Conservation (phyloP, 2,113 vertebrate genomes). For the Apus apus region DNA sequence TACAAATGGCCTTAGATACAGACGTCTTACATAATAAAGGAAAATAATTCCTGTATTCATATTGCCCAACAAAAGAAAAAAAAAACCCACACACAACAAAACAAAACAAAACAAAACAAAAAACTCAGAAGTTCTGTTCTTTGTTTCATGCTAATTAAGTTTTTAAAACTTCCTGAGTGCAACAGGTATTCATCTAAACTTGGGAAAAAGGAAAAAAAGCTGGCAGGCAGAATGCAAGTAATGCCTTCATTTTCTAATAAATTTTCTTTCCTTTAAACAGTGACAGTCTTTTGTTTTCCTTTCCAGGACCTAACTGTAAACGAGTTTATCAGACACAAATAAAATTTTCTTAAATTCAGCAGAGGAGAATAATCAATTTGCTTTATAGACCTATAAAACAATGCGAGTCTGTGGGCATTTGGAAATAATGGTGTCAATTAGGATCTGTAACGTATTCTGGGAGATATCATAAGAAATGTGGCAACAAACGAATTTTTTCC, state of each 20-base stretch:
- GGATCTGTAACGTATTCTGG: conserved; percentile 19
- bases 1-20: background rate
- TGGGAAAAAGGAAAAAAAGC: too few relatives aligned
- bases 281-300: background rate
- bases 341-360: conserved; percentile 28
- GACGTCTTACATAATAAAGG: background rate
- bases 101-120: background rate
- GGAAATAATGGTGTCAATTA: conserved; percentile 55
- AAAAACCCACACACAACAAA: too few relatives aligned
- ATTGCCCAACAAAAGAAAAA: background rate
- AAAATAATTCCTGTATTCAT: background rate
- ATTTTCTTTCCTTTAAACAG: background rate
- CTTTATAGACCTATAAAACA: conserved; percentile 59
- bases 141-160: background rate
- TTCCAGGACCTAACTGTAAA: background rate
- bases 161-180: background rate
- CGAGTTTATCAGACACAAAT: background rate
- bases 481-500: conserved; percentile 15
- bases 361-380: conserved; percentile 27
- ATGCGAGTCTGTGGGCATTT: conserved; percentile 20
- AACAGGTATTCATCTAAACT: background rate
- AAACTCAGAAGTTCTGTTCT: background rate
- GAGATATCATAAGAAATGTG: background rate
- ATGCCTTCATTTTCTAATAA: background rate
- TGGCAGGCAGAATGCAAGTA: background rate